Evolutionary conservation across 2,797 vertebrate genomes (phyloP).

Genomic region (Sibirionetta formosa): DNA sequence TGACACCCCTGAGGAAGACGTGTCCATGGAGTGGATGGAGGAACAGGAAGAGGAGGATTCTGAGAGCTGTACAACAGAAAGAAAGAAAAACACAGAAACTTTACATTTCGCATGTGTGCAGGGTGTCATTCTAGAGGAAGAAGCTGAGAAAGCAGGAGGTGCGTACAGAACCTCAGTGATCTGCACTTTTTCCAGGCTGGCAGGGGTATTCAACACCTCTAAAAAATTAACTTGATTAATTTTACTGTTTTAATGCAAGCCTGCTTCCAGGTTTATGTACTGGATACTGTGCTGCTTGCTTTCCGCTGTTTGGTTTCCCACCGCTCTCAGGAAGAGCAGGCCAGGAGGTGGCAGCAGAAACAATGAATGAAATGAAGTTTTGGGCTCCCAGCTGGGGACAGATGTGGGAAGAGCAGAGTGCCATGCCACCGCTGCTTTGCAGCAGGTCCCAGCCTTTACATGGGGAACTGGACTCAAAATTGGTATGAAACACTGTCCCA

Average conservation of each 20-base stretch:
- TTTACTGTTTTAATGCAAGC: neutral
- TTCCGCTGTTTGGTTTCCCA: neutral
- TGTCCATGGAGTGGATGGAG: slow-evolving; percentile 89
- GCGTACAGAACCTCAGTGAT: neutral
- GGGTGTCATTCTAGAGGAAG: neutral
- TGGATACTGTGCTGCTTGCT: rapidly evolving
- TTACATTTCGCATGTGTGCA: rapidly evolving
- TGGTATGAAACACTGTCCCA: too few relatives aligned
- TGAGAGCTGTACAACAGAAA: slow-evolving; percentile 81
- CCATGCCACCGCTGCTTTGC: rapidly evolving
- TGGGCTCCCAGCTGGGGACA: neutral
- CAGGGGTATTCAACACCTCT: neutral
- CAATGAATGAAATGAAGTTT: neutral
- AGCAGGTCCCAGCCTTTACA: neutral
- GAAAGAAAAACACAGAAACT: neutral
- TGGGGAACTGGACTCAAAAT: neutral
- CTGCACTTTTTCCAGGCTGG: neutral
- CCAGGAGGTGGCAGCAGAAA: slow-evolving; percentile 81
- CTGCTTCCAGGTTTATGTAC: neutral
- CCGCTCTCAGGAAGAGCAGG: neutral
- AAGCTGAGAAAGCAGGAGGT: neutral
- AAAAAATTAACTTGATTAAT: neutral
- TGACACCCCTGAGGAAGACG: slow-evolving; percentile 83
- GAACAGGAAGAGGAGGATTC: slow-evolving; percentile 89
- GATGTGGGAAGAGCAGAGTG: neutral